Base-by-base conservation (phyloP, 2,797 vertebrate genomes). In the Propithecus perrieri region DNA sequence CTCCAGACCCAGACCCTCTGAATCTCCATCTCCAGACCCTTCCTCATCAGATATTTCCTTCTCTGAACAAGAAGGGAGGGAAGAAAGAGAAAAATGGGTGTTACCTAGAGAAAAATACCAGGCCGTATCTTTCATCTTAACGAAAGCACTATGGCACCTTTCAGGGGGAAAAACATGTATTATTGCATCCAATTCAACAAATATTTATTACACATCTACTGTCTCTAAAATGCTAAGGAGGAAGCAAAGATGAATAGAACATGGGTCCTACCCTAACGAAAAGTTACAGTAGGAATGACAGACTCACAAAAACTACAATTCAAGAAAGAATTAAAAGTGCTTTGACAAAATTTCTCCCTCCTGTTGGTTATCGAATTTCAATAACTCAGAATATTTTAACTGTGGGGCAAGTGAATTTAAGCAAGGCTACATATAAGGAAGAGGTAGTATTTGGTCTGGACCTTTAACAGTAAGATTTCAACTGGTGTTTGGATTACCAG, bases 31-130 rank as follows among this genome's bases (percentile, higher is more conserved):
- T 91, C 88, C 97, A 12, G 76, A 94, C 10, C 65, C 69, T 38
- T 95, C 97, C 10, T 95, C 95, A 48, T 94, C 97, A 78, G 98
- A 95, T 1, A 80, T 91, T 1, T 98, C 98, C 0, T 98, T 95
- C 2, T 98, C 98, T 78, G 91, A 96, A 90, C 0, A 79, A 95
- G 30, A 38, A 90, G 96, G 84, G 85, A 75, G 61, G 59, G 33
- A 87, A 80, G 63, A 74, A 65, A 87, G 87, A 76, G 91, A 76
- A 89, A 89, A 57, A 57, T 6, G 20, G 18, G 20, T 35, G 7
- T 90, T 92, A 93, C 22, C 12, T 85, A 67, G 9, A 94, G 78
- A 94, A 91, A 97, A 94, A 88, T 33, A 95, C 1, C 41, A 89
- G 50, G 33, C 43, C 17, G 9, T 30, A 83, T 17, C 63, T 93